These are phyloP conservation scores for Sapajus apella DNA, from an alignment of 2,113 vertebrate genomes.

Conservation along the genomic window DNA sequence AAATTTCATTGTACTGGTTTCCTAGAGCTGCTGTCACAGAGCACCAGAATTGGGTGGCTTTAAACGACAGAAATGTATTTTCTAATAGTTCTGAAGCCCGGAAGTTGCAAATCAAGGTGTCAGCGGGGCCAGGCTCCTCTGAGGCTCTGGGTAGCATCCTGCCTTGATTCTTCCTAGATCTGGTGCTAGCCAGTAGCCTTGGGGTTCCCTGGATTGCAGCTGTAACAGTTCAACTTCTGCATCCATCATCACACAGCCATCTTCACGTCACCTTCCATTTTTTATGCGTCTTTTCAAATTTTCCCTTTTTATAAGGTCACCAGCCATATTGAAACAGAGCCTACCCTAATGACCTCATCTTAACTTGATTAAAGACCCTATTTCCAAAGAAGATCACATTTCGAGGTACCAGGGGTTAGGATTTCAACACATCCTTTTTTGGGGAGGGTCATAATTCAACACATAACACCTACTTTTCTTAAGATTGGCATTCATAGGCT, in stretches of 20 bases:
- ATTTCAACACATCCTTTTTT: neutral
- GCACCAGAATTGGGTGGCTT: neutral
- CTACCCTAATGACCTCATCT: neutral
- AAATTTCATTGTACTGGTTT: no score
- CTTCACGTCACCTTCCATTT: neutral
- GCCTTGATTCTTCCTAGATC: neutral
- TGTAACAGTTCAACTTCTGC: neutral
- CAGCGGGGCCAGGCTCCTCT: no score
- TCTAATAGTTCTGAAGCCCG: neutral
- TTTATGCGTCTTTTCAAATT: neutral
- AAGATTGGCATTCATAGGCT: neutral
- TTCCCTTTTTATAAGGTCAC: neutral
- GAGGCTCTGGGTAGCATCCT: neutral
- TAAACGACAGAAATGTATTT: neutral
- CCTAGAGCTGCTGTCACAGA: neutral
- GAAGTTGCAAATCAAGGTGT: no score
- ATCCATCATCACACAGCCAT: rapidly evolving
- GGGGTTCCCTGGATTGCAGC: neutral
- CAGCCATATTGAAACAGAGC: neutral
- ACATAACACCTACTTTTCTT: neutral
- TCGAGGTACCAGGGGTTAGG: neutral
- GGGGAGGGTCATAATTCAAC: neutral
- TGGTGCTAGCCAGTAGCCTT: neutral
- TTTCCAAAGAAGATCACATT: neutral
- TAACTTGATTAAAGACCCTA: neutral